These are phyloP conservation scores for Palythoa caribaeorum DNA, from an alignment of 92 coral and sea anemone genomes.

Conservation along the genomic window DNA sequence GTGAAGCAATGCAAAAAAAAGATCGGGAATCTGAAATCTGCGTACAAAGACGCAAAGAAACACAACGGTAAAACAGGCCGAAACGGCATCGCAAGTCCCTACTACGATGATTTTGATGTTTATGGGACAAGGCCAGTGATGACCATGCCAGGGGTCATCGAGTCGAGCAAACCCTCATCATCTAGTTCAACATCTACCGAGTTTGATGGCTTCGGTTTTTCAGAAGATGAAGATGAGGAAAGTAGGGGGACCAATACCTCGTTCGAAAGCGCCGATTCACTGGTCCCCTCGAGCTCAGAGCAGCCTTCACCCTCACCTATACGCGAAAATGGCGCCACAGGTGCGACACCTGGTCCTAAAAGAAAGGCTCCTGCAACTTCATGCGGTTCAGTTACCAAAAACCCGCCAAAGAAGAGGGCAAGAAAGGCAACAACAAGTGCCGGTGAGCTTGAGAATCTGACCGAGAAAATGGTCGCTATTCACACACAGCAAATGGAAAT, in stretches of 20 bases:
- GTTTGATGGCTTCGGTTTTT: too few species aligned
- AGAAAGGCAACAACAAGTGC: constrained; percentile 10
- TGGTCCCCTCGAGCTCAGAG: too few species aligned
- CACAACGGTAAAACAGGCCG: constrained; percentile 71
- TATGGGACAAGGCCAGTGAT: constrained; percentile 66
- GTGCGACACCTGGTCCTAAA: too few species aligned
- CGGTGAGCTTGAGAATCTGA: constrained; percentile 9
- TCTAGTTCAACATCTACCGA: too few species aligned
- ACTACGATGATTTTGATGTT: constrained; percentile 63
- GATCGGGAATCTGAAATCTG: constrained; percentile 60
- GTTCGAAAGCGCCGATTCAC: too few species aligned
- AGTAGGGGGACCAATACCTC: too few species aligned
- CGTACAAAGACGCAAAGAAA: constrained; percentile 67
- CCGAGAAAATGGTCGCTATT: constrained; percentile 12
- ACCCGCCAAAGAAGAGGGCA: constrained; percentile 14
- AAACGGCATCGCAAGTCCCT: constrained; percentile 55
- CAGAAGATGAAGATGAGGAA: too few species aligned
- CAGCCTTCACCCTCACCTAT: too few species aligned
- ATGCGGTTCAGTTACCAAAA: constrained; percentile 11
- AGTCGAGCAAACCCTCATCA: neutral
- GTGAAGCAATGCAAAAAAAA: constrained; percentile 71
- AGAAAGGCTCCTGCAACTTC: neutral
- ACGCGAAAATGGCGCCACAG: too few species aligned
- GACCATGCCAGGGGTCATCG: constrained; percentile 65
- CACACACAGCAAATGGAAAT: constrained; percentile 14